Base-by-base conservation (phyloP, 2,888 invertebrate genomes). In the Lapara coniferarum region DNA sequence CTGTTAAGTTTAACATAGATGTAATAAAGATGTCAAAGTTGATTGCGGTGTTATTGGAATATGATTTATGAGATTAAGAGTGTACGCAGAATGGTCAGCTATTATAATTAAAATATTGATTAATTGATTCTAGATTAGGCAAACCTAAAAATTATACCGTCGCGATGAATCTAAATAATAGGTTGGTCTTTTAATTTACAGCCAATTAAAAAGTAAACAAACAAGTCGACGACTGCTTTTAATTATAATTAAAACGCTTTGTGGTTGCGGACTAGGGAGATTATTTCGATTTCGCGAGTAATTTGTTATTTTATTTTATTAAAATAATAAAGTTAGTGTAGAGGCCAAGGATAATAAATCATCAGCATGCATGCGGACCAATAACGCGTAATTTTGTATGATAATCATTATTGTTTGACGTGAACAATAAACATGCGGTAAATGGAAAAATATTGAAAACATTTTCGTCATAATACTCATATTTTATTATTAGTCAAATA, bases 1-100 rank as follows among this genome's bases (percentile, higher is more conserved):
- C 75, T 82, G 85, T 86, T 87, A 82, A 82, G 81, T 82, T 81
- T 73, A 83, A 85, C 86, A 84, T 84, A 85, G 86, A 88, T 88
- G 82, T 82, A 85, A 89, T 89, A 88, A 89, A 90, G 87, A 89
- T 90, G 89, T 84, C 85, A 81, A 80, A 79, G 78, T 80, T 82
- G 81, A 85, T 84, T 79, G 82, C 81, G 81, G 72, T 79, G 82
- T 85, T 87, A 89, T 90, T 88, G 87, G 75, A 80, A 72, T 72
- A 74, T 82, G 88, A 89, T 89, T 90, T 89, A 90, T 83, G 82
- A 78, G 78, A 78, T 81, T 76, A 76, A 67, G 72, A 72, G 73
- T 52, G 75, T 78, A 74, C 76, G 81, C 85, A 85, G 85, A 87
- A 83, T 78, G 77, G 76, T 77, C 75, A 72, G 76, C 71, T 77